A percentile compares a stretch with the other conserved stretches of the same genome.
Conservation (phyloP, 2,888 invertebrate species). For the Orchesellides sinensis region DNA sequence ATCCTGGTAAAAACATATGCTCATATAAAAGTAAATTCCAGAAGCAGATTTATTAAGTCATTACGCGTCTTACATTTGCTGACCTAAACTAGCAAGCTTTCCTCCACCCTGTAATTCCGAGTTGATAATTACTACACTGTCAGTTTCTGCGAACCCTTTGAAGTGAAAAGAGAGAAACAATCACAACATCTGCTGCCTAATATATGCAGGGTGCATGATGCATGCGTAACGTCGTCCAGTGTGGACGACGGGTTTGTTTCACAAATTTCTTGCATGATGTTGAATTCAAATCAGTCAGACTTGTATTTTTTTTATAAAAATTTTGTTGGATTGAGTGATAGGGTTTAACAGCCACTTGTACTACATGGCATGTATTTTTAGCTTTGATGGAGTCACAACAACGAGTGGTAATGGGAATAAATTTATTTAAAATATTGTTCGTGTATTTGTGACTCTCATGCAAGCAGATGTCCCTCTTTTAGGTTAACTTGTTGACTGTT, state of each 20-base stretch:
- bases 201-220: not conserved
- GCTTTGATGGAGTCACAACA: too few species aligned
- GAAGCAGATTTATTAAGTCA: constrained; percentile 52
- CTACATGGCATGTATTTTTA: too few species aligned
- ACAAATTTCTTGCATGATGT: not conserved
- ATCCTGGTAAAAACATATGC: constrained; percentile 49
- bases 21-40: constrained; percentile 48
- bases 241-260: not conserved
- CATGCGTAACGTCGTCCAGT: not conserved
- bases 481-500: too few species aligned
- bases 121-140: constrained; percentile 48
- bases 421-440: not conserved
- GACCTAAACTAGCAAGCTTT: not conserved
- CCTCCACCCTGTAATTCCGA: constrained; percentile 39
- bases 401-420: too few species aligned
- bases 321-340: not conserved
- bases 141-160: constrained; percentile 50
- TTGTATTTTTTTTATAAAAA: not conserved
- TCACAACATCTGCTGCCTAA: constrained; percentile 43
- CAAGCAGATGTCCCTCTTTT: too few species aligned
- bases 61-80: constrained; percentile 28
- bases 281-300: not conserved
- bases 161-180: constrained; percentile 26
- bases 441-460: too few species aligned
- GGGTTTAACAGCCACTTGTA: too few species aligned